A percentile compares a stretch with the other conserved stretches of the same genome.
phyloP scores from a whole-genome alignment of 2,888 invertebrate species.

The Hypsopygia costalis region DNA sequence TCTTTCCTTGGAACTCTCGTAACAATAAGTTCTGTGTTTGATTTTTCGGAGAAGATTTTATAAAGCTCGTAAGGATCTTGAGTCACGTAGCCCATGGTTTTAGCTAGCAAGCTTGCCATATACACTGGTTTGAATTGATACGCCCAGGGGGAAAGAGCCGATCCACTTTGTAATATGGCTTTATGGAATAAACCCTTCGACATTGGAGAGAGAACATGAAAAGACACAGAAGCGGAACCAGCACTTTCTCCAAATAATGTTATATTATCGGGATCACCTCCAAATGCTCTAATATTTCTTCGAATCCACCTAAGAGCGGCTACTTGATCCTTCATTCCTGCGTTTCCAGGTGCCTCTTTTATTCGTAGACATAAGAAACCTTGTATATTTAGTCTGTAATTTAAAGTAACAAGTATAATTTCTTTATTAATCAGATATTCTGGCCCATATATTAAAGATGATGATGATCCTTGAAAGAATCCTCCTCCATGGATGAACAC shows the following conservation, averaged over 20 bases:
- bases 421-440: constrained; percentile 49
- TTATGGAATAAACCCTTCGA: constrained; percentile 59
- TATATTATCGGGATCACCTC: constrained; percentile 35
- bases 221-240: constrained; percentile 54
- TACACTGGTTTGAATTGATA: constrained; percentile 49
- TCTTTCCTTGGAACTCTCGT: constrained; percentile 48
- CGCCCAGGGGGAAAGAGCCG: constrained; percentile 49
- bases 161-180: constrained; percentile 62
- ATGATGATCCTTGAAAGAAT: constrained; percentile 49
- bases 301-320: constrained; percentile 36
- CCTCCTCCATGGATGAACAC: constrained; percentile 66
- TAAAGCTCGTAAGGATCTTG: constrained; percentile 48
- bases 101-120: constrained; percentile 50
- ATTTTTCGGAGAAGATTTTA: constrained; percentile 43
- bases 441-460: constrained; percentile 47
- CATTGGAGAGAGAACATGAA: constrained; percentile 55
- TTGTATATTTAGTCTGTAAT: constrained; percentile 55
- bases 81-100: constrained; percentile 44
- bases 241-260: constrained; percentile 63
- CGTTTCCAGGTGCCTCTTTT: constrained; percentile 37
- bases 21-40: constrained; percentile 44
- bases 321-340: constrained; percentile 37
- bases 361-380: constrained; percentile 36
- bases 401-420: constrained; percentile 54
- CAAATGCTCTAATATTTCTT: constrained; percentile 31